Base-by-base conservation (phyloP, 92 coral and sea anemone species). In the Metridium senile region DNA sequence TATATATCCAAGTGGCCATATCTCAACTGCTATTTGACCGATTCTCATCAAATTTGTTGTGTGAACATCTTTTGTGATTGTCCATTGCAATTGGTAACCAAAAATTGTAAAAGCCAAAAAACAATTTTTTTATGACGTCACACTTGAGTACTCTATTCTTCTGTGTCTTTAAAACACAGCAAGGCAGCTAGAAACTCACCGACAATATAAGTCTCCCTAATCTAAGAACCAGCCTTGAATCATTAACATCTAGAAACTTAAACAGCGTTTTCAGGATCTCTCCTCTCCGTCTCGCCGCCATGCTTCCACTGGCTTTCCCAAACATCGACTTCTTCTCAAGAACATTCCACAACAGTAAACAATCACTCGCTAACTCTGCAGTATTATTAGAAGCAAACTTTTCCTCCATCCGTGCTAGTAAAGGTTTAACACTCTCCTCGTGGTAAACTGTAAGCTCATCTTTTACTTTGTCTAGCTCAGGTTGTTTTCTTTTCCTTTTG, bases 191-290 rank as follows among this genome's bases (percentile, higher is more conserved):
- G n/a, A n/a, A 81, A 77, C 99, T 86, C 81, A 95, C 99, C 72
- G 90, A 84, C 18, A 95, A 84, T 26, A 95, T 91, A 31, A 95
- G 80, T 82, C 84, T 89, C 4, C 97, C 96, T 68, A 95, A 84
- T 83, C 99, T 87, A 3, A 95, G 89, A 30, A 89, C 88, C 20
- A 95, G 64, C 54, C 91, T 89, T 53, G 99, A 87, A 65, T 95
- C 96, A 62, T 77, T 93, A 65, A 89, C 83, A 72, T 86, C 97
- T 87, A 95, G 85, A 63, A 93, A 95, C 59, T 91, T 95, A 71
- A 95, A 95, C 52, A 93, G 80, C 35, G 98, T 93, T 81, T 93
- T 85, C 75, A 95, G 81, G 63, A 95, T 89, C 67, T 95, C 97
- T 46, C 89, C 97, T 78, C 97, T 87, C 30, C 94, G 78, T 27